Conservation (phyloP, 2,888 invertebrate species). For the Hyposoter didymator region DNA sequence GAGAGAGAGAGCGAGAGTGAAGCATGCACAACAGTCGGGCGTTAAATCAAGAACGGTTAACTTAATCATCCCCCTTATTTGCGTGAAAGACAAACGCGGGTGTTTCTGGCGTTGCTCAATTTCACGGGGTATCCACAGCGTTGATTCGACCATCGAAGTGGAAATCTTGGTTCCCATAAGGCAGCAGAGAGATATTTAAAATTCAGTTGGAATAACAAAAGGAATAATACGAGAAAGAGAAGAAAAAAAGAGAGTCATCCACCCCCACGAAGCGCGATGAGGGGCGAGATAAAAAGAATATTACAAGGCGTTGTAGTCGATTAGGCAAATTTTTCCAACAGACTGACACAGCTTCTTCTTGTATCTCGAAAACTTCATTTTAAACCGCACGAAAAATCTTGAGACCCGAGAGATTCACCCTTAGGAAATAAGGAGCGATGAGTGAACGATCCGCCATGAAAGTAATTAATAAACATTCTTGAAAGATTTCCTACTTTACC, state of each 20-base stretch:
- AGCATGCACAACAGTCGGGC: conserved; percentile 50
- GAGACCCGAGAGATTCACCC: conserved; percentile 33
- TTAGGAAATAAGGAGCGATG: conserved; percentile 6
- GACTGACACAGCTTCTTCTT: conserved; percentile 32
- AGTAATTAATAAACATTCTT: conserved; percentile 81
- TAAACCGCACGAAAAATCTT: conserved; percentile 22
- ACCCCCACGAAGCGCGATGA: not conserved
- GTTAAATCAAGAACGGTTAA: conserved; percentile 73
- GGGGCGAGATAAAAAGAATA: conserved; percentile 40
- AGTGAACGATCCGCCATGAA: conserved; percentile 63
- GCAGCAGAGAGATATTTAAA: conserved; percentile 38
- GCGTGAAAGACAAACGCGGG: conserved; percentile 30
- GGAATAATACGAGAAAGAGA: conserved; percentile 31
- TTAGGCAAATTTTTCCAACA: conserved; percentile 68
- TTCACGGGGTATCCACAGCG: conserved; percentile 58
- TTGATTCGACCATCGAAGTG: conserved; percentile 53
- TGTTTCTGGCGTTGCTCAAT: conserved; percentile 68
- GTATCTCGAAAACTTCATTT: conserved; percentile 18
- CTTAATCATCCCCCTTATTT: conserved; percentile 67
- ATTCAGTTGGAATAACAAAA: conserved; percentile 34
- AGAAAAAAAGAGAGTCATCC: not conserved
- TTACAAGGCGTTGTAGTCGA: conserved; percentile 66
- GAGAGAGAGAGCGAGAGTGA: conserved; percentile 43
- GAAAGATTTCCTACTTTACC: conserved; percentile 73
- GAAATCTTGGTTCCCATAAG: conserved; percentile 14